Evolutionary conservation across 2,113 vertebrate genomes (phyloP).

Genomic region (Ciconia stormi): DNA sequence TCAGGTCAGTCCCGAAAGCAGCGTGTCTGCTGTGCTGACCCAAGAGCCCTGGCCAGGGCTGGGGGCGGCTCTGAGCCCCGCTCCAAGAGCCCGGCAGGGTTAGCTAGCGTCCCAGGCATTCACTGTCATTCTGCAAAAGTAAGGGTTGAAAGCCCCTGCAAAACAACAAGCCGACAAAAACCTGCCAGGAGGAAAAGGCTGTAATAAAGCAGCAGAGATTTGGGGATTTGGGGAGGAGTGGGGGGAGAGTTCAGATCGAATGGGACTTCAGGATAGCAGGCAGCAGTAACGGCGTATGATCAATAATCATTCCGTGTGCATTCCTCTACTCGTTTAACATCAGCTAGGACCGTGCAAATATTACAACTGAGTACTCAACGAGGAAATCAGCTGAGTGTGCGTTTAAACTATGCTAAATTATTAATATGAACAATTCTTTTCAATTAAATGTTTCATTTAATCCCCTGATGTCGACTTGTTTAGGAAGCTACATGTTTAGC

Average conservation of each 20-base stretch:
- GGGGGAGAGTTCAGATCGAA: background rate
- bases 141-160: background rate
- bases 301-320: background rate
- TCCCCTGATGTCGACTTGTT: background rate
- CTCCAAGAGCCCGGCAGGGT: background rate
- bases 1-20: background rate
- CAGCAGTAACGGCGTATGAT: background rate
- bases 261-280: background rate
- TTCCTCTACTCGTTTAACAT: background rate
- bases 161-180: background rate
- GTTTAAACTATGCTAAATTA: background rate
- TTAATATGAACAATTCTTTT: background rate
- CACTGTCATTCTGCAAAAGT: background rate
- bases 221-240: background rate
- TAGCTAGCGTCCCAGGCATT: background rate
- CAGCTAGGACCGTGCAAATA: background rate
- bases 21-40: background rate
- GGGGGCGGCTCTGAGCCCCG: background rate
- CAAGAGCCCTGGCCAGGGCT: background rate
- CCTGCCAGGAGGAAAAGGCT: background rate
- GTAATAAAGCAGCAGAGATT: background rate
- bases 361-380: background rate
- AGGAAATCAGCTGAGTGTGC: background rate
- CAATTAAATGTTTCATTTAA: background rate
- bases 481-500: background rate